A percentile compares a stretch with the other conserved stretches of the same genome.
Evolutionary conservation across 2,113 vertebrate genomes (phyloP).

Genomic region (Pavo muticus): DNA sequence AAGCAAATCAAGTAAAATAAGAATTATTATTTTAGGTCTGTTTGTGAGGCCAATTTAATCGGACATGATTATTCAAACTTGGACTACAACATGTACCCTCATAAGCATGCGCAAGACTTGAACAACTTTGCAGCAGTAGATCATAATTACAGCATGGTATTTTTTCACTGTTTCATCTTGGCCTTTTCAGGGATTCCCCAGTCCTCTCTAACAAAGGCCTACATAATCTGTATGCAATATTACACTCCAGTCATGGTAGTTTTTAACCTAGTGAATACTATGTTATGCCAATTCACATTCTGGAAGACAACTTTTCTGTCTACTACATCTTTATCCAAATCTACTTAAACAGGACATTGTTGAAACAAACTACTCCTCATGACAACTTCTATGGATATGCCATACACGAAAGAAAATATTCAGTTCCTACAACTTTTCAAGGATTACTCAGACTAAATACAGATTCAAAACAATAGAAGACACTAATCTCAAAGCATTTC

Average conservation of each 20-base stretch:
- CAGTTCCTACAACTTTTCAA: background rate
- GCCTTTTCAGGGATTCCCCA: background rate
- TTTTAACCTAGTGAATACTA: background rate
- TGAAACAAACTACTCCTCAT: background rate
- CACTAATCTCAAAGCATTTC: background rate
- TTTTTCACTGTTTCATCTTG: background rate
- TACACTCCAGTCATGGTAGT: background rate
- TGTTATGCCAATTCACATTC: background rate
- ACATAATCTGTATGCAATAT: background rate
- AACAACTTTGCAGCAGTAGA: background rate
- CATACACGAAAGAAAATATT: background rate
- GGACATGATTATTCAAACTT: background rate
- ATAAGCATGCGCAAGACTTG: background rate
- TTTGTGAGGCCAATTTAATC: background rate
- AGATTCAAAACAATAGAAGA: background rate
- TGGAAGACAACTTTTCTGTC: background rate
- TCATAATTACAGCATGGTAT: background rate
- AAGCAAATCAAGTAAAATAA: background rate
- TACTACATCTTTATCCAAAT: background rate
- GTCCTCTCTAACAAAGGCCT: background rate
- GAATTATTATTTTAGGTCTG: background rate
- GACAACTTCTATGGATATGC: background rate
- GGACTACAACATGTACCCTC: background rate
- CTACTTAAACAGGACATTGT: background rate
- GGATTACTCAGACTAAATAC: background rate